These are phyloP conservation scores for Cylindroiulus punctatus DNA, from an alignment of 2,888 invertebrate genomes.

Conservation along the genomic window DNA sequence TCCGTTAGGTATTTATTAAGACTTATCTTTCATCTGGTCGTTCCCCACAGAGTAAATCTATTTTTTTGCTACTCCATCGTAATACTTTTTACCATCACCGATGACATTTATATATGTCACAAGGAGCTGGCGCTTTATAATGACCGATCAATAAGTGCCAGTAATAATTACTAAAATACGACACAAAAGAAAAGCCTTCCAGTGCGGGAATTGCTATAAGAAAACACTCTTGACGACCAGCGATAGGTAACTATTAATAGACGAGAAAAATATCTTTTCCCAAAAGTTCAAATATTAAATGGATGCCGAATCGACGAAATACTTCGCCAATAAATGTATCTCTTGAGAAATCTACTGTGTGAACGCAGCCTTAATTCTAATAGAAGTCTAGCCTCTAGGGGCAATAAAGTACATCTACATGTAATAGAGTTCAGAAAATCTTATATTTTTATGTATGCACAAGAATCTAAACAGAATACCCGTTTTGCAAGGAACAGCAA, in stretches of 20 bases:
- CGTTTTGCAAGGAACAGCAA: too few species aligned
- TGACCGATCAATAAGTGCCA: slow-evolving; percentile 33
- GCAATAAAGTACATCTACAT: neutral
- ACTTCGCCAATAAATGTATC: neutral
- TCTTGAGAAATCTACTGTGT: neutral
- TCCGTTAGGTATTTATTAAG: neutral
- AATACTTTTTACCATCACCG: neutral
- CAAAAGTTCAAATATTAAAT: neutral
- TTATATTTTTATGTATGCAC: too few species aligned
- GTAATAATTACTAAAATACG: slow-evolving; percentile 24
- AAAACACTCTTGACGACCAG: neutral
- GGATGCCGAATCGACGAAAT: neutral
- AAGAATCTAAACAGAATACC: too few species aligned
- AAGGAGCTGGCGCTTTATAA: slow-evolving; percentile 23
- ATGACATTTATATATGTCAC: slow-evolving; percentile 28
- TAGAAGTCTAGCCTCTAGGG: neutral
- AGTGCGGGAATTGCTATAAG: slow-evolving; percentile 15
- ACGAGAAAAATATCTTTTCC: neutral
- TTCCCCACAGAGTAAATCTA: neutral
- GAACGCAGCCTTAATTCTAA: neutral
- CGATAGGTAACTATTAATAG: neutral
- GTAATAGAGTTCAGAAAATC: too few species aligned
- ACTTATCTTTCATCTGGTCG: slow-evolving; percentile 12
- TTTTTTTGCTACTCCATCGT: slow-evolving; percentile 13
- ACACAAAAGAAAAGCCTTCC: slow-evolving; percentile 5